Evolutionary conservation across 2,888 invertebrate genomes (phyloP).

Genomic region (Asteroscopus sphinx): DNA sequence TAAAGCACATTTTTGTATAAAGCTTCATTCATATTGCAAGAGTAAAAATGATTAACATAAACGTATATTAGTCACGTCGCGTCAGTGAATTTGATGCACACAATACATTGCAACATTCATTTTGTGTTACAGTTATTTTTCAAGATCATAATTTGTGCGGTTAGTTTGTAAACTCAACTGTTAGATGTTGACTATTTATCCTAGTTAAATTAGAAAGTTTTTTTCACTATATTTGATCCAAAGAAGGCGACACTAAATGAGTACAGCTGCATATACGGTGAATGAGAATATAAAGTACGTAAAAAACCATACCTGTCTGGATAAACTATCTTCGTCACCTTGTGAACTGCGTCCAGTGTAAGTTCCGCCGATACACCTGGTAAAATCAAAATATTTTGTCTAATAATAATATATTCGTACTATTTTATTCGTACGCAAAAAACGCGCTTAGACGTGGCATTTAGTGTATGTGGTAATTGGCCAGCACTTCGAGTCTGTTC

Average conservation of each 20-base stretch:
- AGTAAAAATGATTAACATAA: neutral
- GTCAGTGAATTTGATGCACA: constrained; percentile 24
- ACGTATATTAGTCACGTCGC: constrained; percentile 28
- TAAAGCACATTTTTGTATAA: constrained; percentile 28
- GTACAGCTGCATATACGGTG: neutral
- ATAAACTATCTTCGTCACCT: constrained; percentile 91
- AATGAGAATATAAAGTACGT: constrained; percentile 4
- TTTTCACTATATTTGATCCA: neutral
- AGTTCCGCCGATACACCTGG: constrained; percentile 91
- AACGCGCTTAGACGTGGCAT: no score
- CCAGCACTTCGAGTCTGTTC: no score
- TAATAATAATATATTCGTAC: neutral
- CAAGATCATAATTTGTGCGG: constrained; percentile 4
- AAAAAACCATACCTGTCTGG: constrained; percentile 81
- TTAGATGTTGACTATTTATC: neutral
- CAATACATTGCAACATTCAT: constrained; percentile 3
- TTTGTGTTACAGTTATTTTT: constrained; percentile 2
- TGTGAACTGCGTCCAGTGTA: constrained; percentile 87
- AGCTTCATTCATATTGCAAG: constrained; percentile 32
- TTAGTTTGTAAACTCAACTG: constrained; percentile 12
- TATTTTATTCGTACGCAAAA: no score
- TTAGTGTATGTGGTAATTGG: no score
- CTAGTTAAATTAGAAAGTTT: neutral
- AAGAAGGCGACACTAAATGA: neutral
- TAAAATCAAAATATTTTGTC: neutral